phyloP scores from a whole-genome alignment of 2,797 vertebrate species.

The Sandelia bainsii region DNA sequence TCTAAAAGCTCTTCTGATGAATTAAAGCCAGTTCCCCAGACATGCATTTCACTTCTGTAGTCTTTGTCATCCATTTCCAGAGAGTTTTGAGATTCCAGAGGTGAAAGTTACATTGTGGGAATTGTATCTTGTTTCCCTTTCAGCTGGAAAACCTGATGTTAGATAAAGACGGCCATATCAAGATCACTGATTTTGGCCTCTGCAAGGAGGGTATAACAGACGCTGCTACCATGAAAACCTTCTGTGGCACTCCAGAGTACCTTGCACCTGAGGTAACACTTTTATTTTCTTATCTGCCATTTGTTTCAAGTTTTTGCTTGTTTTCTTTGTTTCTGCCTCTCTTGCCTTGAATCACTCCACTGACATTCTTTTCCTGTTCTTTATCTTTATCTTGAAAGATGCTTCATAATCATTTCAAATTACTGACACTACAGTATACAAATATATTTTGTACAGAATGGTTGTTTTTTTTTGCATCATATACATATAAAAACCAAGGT shows the following conservation, averaged over 20 bases:
- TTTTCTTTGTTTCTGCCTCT: background rate
- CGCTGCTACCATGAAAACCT: slow-evolving; percentile 98
- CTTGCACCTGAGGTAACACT: slow-evolving; percentile 93
- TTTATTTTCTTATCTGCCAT: background rate
- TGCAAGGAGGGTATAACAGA: slow-evolving; percentile 99
- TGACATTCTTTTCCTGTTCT: background rate
- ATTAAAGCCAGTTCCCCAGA: background rate
- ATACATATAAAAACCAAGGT: background rate
- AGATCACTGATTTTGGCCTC: slow-evolving; percentile 98
- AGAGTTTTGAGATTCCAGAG: background rate
- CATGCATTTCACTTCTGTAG: background rate
- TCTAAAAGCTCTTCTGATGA: slow-evolving; percentile 1
- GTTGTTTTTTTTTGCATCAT: background rate
- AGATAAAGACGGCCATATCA: slow-evolving; percentile 98
- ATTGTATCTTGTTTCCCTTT: slow-evolving; percentile 31
- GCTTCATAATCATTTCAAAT: background rate
- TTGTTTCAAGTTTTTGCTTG: background rate
- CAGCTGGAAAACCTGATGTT: slow-evolving; percentile 99
- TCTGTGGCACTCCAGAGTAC: slow-evolving; percentile 97
- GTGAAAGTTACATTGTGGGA: slow-evolving; percentile 11
- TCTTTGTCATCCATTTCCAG: background rate
- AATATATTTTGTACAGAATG: background rate
- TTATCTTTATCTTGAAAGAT: background rate
- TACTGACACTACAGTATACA: background rate
- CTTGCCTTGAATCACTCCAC: background rate